Conservation (phyloP, 2,888 invertebrate genomes). For the Sminthurides aquaticus region DNA sequence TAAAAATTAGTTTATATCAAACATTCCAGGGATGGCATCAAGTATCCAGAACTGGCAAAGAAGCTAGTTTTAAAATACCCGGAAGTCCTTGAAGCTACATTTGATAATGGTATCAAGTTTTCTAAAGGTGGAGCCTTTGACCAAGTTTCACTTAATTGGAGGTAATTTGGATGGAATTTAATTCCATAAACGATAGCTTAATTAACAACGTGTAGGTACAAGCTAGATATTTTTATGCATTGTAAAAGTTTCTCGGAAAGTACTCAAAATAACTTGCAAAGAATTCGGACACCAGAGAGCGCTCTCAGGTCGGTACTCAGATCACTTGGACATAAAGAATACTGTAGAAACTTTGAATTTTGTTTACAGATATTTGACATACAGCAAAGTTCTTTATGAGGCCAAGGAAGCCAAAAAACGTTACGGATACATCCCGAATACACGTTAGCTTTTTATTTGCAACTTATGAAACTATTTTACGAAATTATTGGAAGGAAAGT, state of each 20-base stretch:
- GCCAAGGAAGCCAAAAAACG: neutral
- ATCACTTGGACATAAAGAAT: too few species aligned
- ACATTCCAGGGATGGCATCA: conserved; percentile 4
- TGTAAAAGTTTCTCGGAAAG: too few species aligned
- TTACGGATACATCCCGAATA: neutral
- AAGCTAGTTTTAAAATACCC: conserved; percentile 9
- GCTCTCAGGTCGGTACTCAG: too few species aligned
- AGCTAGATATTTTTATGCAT: neutral
- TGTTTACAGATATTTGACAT: neutral
- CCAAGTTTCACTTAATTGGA: conserved; percentile 10
- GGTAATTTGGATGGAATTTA: conserved; percentile 7
- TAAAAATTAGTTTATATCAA: neutral
- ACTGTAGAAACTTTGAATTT: too few species aligned
- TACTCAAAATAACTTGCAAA: too few species aligned
- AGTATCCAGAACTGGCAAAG: neutral
- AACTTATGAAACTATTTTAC: too few species aligned
- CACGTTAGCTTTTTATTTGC: neutral
- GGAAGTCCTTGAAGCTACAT: neutral
- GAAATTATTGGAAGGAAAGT: too few species aligned
- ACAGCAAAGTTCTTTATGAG: conserved; percentile 1
- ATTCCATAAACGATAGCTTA: neutral
- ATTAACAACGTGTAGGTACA: neutral
- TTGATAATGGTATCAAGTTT: conserved; percentile 9
- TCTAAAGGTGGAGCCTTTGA: neutral
- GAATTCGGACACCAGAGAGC: too few species aligned